Evolutionary conservation across 2,888 invertebrate species (phyloP).

Genomic region (Tachystola acroxantha): DNA sequence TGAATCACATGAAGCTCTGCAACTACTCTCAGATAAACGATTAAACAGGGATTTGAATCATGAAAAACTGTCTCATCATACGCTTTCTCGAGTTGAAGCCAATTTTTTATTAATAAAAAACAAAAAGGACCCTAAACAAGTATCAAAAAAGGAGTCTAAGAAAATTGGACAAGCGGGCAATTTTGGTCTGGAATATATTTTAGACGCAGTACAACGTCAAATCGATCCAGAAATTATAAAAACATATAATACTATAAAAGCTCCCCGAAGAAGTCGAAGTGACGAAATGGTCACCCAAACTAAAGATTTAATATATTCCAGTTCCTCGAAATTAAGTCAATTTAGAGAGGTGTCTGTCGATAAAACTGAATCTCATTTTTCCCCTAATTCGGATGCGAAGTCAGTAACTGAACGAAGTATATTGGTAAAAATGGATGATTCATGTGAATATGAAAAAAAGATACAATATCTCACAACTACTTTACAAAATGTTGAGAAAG

Average conservation of each 20-base stretch:
- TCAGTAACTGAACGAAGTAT: slow-evolving; percentile 10
- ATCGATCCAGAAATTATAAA: slow-evolving; percentile 24
- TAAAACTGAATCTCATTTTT: slow-evolving; percentile 11
- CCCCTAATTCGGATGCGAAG: not conserved
- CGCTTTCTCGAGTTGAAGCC: slow-evolving; percentile 34
- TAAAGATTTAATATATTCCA: slow-evolving; percentile 17
- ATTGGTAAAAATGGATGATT: slow-evolving; percentile 12
- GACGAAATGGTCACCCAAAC: slow-evolving; percentile 26
- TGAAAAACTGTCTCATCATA: slow-evolving; percentile 38
- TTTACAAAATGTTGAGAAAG: slow-evolving; percentile 49
- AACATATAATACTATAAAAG: slow-evolving; percentile 18
- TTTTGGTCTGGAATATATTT: slow-evolving; percentile 46
- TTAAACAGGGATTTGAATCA: too few species aligned
- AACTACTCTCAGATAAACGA: not conserved
- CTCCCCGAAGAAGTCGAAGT: slow-evolving; percentile 33
- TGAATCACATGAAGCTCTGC: slow-evolving; percentile 1
- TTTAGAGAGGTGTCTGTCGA: slow-evolving; percentile 18
- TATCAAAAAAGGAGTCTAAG: slow-evolving; percentile 3
- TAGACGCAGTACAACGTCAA: slow-evolving; percentile 35
- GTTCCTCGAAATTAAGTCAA: slow-evolving; percentile 13
- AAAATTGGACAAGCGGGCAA: slow-evolving; percentile 18
- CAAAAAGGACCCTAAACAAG: slow-evolving; percentile 9
- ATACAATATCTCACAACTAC: slow-evolving; percentile 43
- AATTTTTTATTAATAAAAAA: slow-evolving; percentile 32
- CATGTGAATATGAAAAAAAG: slow-evolving; percentile 45